Percentiles rank a stretch among this genome's conserved stretches.
Evolutionary conservation across 2,888 invertebrate species (phyloP).

Genomic region (Acrobasis suavella): DNA sequence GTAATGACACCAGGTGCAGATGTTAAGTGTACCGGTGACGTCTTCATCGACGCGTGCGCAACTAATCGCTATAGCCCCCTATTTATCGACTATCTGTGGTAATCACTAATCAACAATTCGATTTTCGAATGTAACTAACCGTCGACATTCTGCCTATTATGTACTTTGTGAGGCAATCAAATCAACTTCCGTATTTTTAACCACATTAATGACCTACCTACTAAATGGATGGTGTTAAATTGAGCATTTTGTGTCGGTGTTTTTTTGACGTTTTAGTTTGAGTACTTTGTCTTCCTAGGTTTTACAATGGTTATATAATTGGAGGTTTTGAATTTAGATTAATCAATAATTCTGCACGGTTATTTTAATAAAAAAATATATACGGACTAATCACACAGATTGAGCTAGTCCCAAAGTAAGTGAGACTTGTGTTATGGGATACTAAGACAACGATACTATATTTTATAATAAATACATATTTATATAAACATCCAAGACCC

Average conservation of each 20-base stretch:
- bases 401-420: no score
- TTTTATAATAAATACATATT: no score
- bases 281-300: constrained; percentile 25
- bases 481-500: no score
- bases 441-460: no score
- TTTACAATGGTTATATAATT: not conserved
- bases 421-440: no score
- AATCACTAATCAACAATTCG: constrained; percentile 38
- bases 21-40: constrained; percentile 55
- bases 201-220: constrained; percentile 39
- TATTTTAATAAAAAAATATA: no score
- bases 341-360: no score
- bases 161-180: constrained; percentile 57
- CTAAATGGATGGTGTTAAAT: constrained; percentile 69
- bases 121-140: constrained; percentile 40
- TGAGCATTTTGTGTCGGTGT: constrained; percentile 57
- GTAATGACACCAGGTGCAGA: constrained; percentile 49
- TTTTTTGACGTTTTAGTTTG: constrained; percentile 40
- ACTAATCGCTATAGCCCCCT: constrained; percentile 58
- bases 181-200: constrained; percentile 55
- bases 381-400: no score
- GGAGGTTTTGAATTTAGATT: not conserved
- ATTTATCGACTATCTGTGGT: constrained; percentile 44
- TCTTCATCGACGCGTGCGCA: constrained; percentile 72
- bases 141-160: constrained; percentile 42